Base-by-base conservation (phyloP, 2,888 invertebrate species). In the Heteromurus nitidus region DNA sequence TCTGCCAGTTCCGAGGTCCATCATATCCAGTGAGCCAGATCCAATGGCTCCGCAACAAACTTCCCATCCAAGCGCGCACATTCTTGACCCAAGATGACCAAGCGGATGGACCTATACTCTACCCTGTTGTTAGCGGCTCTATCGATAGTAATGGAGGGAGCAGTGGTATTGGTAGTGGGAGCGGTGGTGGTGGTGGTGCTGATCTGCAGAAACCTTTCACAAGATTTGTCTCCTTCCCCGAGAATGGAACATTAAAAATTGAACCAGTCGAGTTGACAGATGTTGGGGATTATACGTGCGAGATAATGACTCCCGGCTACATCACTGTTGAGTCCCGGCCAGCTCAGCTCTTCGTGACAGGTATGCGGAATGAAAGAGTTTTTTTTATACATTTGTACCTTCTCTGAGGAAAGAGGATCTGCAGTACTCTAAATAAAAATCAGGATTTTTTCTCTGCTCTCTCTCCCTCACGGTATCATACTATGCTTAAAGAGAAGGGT, bases 11-110 rank as follows among this genome's bases (percentile, higher is more conserved):
- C 82, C 87, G 86, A 28, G 90, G 90, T 11, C 89, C 89, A 26
- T 89, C 90, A n/a, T 92, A 80, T 75, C 92, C 92, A 1, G 91
- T 92, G 80, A 93, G 93, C 3, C 90, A 90, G 26, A 91, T 93
- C 2, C 91, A 91, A 67, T 95, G 95, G 95, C 90, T 92, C 67
- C 93, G 93, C 88, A 93, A 94, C 88, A 92, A 92, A 11, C 92
- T 92, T 88, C 88, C 91, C 0, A 88, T 90, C 44, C 87, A 31
- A 24, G 72, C 79, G 26, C 64, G 72, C 28, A 79, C 72, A 20
- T 79, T 79, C 67, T 36, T 79, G 65, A 72, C 85, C 70, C 62
- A 76, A 44, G 53, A 76, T 85, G 84, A 74, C 73, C 73, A 74
- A 42, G 80, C 80, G 60, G 80, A 74, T 68, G 80, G 73, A 69